phyloP scores from a whole-genome alignment of 2,797 vertebrate species.

The Diglossa cyanea region DNA sequence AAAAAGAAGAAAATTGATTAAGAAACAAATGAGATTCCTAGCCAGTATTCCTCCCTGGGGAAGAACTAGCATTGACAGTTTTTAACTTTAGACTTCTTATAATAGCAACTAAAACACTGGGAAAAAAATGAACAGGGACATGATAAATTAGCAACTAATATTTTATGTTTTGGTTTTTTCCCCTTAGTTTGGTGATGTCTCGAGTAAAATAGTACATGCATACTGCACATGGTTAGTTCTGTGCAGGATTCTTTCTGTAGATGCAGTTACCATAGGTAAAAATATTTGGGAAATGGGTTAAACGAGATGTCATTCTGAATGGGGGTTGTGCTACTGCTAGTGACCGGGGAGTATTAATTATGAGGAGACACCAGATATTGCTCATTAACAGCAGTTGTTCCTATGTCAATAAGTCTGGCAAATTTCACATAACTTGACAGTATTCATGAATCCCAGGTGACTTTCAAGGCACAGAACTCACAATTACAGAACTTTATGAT shows the following conservation, averaged over 20 bases:
- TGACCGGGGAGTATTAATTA: neutral
- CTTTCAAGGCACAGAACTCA: neutral
- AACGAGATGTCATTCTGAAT: neutral
- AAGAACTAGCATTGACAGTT: neutral
- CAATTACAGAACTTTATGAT: neutral
- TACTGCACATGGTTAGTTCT: neutral
- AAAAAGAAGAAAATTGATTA: neutral
- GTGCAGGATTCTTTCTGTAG: neutral
- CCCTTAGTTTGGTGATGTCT: neutral
- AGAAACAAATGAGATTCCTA: neutral
- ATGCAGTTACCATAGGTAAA: neutral
- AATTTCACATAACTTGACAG: neutral
- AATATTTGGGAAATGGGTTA: neutral
- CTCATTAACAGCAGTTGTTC: neutral
- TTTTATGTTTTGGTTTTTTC: fast-evolving
- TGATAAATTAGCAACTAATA: neutral
- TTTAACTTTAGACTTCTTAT: neutral
- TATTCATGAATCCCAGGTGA: neutral
- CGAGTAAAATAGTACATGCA: neutral
- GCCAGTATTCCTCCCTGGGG: neutral
- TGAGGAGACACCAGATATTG: neutral
- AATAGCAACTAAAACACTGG: neutral
- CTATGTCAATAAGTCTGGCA: neutral
- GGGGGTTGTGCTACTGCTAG: neutral
- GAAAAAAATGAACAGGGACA: neutral